Base-by-base conservation (phyloP, 1,140 invertebrate species). In the Drosophila navojoa region DNA sequence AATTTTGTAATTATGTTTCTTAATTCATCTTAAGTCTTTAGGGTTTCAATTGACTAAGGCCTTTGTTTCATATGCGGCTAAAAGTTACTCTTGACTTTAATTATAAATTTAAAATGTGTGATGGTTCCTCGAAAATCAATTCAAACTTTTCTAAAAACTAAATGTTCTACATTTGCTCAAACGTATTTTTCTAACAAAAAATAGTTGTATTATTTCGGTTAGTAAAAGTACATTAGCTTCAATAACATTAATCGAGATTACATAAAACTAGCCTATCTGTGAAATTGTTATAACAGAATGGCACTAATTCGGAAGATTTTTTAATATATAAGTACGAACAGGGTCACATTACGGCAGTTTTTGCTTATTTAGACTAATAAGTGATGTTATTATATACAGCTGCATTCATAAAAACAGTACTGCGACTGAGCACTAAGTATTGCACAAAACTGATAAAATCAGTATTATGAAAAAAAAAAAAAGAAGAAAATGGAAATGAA, bases 271-370 rank as follows among this genome's bases (percentile, higher is more conserved):
- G 10, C 9, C 32, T 54, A n/a, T 11, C 5, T 27, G 13, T 16
- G 7, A 64, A 32, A 64, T 2, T 53, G 27, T 4, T n/a, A 27
- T 44, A 53, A 42, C 9, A 49, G 15, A 45, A 67, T 67, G 62
- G 69, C 69, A 71, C 69, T 66, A 22, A 58, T 38, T 38, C 38
- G 61, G 69, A 71, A 66, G 69, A 58, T 50, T 52, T 32, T 64
- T 54, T 9, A 11, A 52, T 15, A 38, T 38, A 49, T 50, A 27
- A 47, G n/a, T n/a, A 19, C 57, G 13, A 27, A 45, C 22, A n/a
- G 10, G 9, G 3, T 19, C 29, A 25, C 5, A 13, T 66, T 47
- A 54, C 15, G 15, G 19, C 19, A 40, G 52, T 45, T 47, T 25
- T 47, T 15, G 35, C 44, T 35, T 9, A 13, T n/a, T 38, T 15